Conservation (phyloP, 2,888 invertebrate species). For the Agrochola macilenta region DNA sequence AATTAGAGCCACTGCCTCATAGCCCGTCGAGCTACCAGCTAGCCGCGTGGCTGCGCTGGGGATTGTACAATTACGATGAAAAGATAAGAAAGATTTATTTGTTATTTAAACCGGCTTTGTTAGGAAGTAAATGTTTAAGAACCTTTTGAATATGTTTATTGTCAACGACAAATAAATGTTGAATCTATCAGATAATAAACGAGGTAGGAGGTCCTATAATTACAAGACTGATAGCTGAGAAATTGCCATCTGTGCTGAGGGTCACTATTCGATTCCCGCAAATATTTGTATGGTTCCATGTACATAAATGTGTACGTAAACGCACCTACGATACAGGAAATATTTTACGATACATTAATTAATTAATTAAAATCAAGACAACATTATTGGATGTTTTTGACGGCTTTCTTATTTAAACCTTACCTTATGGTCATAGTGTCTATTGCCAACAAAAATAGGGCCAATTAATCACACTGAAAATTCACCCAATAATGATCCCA, state of each 20-base stretch:
- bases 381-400: too few species aligned
- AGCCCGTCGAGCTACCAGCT: conserved; percentile 1
- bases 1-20: conserved; percentile 51
- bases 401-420: background rate
- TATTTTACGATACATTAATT: too few species aligned
- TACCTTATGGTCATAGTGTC: background rate
- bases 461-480: background rate
- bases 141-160: background rate
- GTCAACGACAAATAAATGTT: background rate
- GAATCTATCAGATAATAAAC: too few species aligned
- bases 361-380: background rate
- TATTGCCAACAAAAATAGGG: background rate
- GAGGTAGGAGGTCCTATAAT: background rate
- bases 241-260: background rate
- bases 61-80: conserved; percentile 23
- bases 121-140: background rate
- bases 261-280: background rate
- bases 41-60: background rate
- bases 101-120: background rate
- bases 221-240: background rate
- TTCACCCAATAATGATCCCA: background rate
- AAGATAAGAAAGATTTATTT: conserved; percentile 29
- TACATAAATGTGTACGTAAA: background rate
- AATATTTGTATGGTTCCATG: background rate
- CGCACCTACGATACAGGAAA: background rate